Base-by-base conservation (phyloP, 35 echinoderm and acorn worm genomes). In the Ophiothrix spiculata region DNA sequence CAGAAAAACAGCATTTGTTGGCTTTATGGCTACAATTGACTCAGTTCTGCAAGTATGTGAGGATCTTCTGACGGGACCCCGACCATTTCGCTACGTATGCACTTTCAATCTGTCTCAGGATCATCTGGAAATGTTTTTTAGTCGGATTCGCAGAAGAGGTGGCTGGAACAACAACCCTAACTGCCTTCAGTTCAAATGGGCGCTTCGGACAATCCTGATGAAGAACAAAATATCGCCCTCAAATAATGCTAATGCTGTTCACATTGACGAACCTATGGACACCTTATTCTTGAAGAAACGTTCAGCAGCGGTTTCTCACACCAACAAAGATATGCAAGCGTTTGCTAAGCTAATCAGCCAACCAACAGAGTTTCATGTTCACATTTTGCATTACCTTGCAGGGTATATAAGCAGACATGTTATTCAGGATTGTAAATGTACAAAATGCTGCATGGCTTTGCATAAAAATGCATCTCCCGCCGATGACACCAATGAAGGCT, bases 111-210 rank as follows among this genome's bases (percentile, higher is more conserved):
- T 89, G 86, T 93, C 87, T 0, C 81, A 89, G 36, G 86, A 93
- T 80, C 91, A 93, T 36, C 36, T 85, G 28, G 81, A 93, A 56
- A 84, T 83, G 77, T 88, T 84, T 36, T 93, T 93, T 40, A 88
- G 86, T 49, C 80, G 91, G 17, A 84, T 93, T 79, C 73, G 91
- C 31, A 37, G 73, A 40, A 77, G 91, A 64, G 82, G 82, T 31
- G 91, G 81, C n/a, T 93, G 91, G 91, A 85, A 86, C 80, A 93
- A 93, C 63, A 93, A 93, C 78, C 91, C 86, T 4, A 93, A 89
- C 56, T 88, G 64, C 35, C 35, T 93, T 15, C 86, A 88, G 79
- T 89, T 89, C 76, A 84, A 93, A 56, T 91, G 90, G 84, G 56
- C 90, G 37, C 84, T 86, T n/a, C 45, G 21, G 45, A 21, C 45